These are phyloP conservation scores for Trichacis sp. DNA, from an alignment of 2,888 invertebrate genomes.

Conservation along the genomic window DNA sequence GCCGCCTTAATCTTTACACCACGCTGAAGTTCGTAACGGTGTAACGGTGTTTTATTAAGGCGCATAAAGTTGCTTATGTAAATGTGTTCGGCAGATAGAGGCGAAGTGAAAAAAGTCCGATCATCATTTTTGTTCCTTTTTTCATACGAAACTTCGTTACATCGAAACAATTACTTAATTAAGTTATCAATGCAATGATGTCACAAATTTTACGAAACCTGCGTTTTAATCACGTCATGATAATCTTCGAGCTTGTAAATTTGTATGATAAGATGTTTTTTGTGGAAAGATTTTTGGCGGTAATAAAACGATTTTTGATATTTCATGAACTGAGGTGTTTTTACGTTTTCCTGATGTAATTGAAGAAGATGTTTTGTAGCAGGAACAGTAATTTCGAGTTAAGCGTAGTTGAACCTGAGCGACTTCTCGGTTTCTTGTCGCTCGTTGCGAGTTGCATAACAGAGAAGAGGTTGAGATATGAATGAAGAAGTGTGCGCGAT, in stretches of 20 bases:
- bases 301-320: too few species aligned
- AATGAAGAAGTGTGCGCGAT: slow-evolving; percentile 49
- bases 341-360: too few species aligned
- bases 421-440: slow-evolving; percentile 21
- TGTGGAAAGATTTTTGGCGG: too few species aligned
- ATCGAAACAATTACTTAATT: too few species aligned
- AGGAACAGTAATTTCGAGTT: background rate
- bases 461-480: slow-evolving; percentile 50
- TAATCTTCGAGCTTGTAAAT: too few species aligned
- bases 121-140: slow-evolving; percentile 10
- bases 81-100: slow-evolving; percentile 15
- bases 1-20: slow-evolving; percentile 19
- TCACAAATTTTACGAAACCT: too few species aligned
- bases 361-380: too few species aligned
- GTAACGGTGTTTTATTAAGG: slow-evolving; percentile 9
- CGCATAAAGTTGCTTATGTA: slow-evolving; percentile 13
- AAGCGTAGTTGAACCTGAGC: slow-evolving; percentile 6
- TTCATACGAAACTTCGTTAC: background rate
- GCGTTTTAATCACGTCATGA: too few species aligned
- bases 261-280: too few species aligned
- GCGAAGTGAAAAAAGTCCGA: slow-evolving; percentile 7
- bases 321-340: too few species aligned
- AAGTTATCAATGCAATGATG: too few species aligned
- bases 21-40: slow-evolving; percentile 21
- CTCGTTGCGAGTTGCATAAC: slow-evolving; percentile 54